Conservation (phyloP, 2,888 invertebrate species). For the Platycheirus albimanus region DNA sequence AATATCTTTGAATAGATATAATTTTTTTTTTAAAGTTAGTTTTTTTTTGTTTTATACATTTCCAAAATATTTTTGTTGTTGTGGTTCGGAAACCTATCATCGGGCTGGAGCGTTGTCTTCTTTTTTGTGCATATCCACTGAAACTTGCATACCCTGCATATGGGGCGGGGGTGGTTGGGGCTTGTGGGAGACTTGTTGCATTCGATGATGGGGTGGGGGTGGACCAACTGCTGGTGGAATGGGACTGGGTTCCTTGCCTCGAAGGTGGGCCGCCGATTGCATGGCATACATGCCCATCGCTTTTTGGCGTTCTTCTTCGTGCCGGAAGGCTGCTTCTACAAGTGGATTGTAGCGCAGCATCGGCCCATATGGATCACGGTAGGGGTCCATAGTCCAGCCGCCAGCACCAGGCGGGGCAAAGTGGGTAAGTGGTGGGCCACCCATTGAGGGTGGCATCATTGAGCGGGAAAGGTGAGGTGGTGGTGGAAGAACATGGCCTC, state of each 20-base stretch:
- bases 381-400: conserved; percentile 86
- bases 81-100: conserved; percentile 75
- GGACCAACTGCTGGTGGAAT: conserved; percentile 81
- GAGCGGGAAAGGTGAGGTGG: conserved; percentile 84
- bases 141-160: conserved; percentile 74
- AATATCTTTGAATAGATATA: conserved; percentile 50
- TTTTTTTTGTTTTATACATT: conserved; percentile 31
- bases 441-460: conserved; percentile 83
- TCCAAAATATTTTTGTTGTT: conserved; percentile 42
- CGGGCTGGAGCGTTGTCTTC: conserved; percentile 77
- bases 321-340: conserved; percentile 90
- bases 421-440: conserved; percentile 84
- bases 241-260: conserved; percentile 82
- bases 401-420: conserved; percentile 85
- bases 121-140: conserved; percentile 78
- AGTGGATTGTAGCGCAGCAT: conserved; percentile 90
- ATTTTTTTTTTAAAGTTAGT: conserved; percentile 5
- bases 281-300: conserved; percentile 88
- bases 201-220: conserved; percentile 80
- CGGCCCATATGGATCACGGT: conserved; percentile 87
- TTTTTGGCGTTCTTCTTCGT: conserved; percentile 91
- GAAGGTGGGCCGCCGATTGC: conserved; percentile 83
- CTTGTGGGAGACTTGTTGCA: conserved; percentile 77
- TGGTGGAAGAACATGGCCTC: conserved; percentile 83
- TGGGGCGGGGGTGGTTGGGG: conserved; percentile 63